Evolutionary conservation across 1,140 invertebrate genomes (phyloP).

Genomic region (Solen grandis): DNA sequence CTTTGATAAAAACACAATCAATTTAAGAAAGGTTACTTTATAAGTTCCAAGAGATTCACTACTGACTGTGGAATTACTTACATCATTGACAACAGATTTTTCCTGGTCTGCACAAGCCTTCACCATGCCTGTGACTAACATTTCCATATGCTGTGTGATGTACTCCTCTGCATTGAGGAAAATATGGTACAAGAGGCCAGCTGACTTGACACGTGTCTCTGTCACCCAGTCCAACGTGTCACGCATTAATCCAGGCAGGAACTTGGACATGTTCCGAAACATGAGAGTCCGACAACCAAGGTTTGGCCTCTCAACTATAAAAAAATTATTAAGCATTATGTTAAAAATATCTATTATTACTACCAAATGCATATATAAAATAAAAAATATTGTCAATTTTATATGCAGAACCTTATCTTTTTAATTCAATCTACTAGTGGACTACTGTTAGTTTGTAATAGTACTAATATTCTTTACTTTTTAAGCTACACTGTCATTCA

Average conservation of each 20-base stretch:
- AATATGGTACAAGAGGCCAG: constrained; percentile 86
- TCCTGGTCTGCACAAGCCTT: constrained; percentile 84
- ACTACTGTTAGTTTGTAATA: too few relatives aligned
- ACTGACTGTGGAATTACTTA: constrained; percentile 79
- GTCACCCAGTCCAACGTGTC: constrained; percentile 89
- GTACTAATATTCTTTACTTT: too few relatives aligned
- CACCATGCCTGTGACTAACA: constrained; percentile 82
- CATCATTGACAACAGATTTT: constrained; percentile 84
- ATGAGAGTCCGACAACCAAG: constrained; percentile 88
- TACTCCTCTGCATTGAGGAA: constrained; percentile 87
- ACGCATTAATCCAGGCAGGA: constrained; percentile 85
- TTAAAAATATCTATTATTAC: too few relatives aligned
- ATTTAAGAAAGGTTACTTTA: too few relatives aligned
- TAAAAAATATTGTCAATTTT: too few relatives aligned
- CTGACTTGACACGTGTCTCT: constrained; percentile 86
- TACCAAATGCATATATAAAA: too few relatives aligned
- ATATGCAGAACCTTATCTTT: too few relatives aligned
- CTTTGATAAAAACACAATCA: too few relatives aligned
- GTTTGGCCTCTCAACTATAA: constrained; percentile 87
- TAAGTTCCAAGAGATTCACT: too few relatives aligned
- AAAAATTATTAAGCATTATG: too few relatives aligned
- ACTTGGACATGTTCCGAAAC: constrained; percentile 86
- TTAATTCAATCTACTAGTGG: too few relatives aligned
- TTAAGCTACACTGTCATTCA: too few relatives aligned
- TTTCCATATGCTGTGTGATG: constrained; percentile 86